phyloP scores from a whole-genome alignment of 2,797 vertebrate genomes.

The Schizopygopsis malacanthus region DNA sequence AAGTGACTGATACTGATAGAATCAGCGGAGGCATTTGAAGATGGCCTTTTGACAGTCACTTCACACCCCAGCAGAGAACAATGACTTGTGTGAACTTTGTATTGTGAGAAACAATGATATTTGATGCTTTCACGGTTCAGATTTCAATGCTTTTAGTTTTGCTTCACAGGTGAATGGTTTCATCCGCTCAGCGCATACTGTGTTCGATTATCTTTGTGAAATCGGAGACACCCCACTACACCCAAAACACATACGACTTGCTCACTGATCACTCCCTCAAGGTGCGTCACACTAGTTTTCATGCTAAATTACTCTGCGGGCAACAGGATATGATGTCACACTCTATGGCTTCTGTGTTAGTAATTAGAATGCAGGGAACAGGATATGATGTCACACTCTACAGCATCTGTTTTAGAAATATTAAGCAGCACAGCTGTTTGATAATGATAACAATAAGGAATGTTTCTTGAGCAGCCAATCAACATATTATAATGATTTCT shows the following conservation, averaged over 20 bases:
- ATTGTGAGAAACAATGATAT: not conserved
- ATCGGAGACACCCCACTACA: not conserved
- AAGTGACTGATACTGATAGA: conserved; percentile 13
- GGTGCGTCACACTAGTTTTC: not conserved
- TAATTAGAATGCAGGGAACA: not conserved
- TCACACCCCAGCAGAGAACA: conserved; percentile 9
- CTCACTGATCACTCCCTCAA: not conserved
- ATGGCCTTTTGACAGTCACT: not conserved
- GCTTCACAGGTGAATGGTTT: conserved; percentile 5
- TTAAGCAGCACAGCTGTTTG: not conserved
- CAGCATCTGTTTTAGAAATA: too few species aligned
- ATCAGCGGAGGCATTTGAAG: not conserved
- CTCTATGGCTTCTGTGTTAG: not conserved
- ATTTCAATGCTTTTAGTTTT: conserved; percentile 13
- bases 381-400: not conserved
- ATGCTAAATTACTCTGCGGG: not conserved
- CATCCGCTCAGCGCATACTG: conserved; percentile 11
- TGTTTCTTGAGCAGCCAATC: not conserved
- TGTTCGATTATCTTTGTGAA: conserved; percentile 25
- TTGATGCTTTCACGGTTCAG: not conserved
- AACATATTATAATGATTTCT: not conserved
- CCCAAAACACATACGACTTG: not conserved
- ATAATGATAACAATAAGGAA: not conserved
- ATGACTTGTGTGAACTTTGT: not conserved
- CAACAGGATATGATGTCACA: not conserved